These are phyloP conservation scores for Galagoides demidoff DNA, from an alignment of 2,797 vertebrate species.

Conservation along the genomic window DNA sequence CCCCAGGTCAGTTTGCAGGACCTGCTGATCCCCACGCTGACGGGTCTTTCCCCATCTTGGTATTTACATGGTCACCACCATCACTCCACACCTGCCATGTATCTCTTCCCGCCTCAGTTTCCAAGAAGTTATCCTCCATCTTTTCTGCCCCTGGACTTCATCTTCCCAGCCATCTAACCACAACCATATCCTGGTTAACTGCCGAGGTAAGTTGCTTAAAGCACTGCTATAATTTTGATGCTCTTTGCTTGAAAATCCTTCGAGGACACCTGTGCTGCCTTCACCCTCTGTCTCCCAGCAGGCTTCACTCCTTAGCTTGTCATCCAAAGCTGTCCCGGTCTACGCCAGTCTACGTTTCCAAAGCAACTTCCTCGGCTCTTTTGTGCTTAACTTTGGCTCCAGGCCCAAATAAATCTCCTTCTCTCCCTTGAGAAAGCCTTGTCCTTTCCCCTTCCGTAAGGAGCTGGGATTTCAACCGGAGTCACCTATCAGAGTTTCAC, in stretches of 20 bases:
- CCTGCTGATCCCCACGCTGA: background rate
- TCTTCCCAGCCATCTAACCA: background rate
- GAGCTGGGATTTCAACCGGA: background rate
- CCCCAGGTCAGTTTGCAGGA: background rate
- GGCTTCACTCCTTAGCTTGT: background rate
- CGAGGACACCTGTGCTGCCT: background rate
- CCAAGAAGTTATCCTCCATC: background rate
- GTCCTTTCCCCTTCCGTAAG: background rate
- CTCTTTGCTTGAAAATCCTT: background rate
- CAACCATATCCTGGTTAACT: background rate
- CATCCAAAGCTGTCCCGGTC: background rate
- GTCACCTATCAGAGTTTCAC: background rate
- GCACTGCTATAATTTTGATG: background rate
- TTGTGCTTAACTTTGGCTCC: background rate
- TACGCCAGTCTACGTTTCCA: background rate
- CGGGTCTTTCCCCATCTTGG: background rate
- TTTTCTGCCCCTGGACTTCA: background rate
- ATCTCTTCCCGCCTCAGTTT: background rate
- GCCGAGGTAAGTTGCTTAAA: background rate
- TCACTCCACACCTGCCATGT: background rate
- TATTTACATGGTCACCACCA: background rate
- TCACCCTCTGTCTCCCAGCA: background rate
- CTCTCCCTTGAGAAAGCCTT: background rate
- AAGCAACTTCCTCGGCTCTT: background rate
- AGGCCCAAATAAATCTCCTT: background rate